Percentiles rank a stretch among this genome's conserved stretches.
phyloP scores from a whole-genome alignment of 2,888 invertebrate species.

The Drosophila subquinaria region DNA sequence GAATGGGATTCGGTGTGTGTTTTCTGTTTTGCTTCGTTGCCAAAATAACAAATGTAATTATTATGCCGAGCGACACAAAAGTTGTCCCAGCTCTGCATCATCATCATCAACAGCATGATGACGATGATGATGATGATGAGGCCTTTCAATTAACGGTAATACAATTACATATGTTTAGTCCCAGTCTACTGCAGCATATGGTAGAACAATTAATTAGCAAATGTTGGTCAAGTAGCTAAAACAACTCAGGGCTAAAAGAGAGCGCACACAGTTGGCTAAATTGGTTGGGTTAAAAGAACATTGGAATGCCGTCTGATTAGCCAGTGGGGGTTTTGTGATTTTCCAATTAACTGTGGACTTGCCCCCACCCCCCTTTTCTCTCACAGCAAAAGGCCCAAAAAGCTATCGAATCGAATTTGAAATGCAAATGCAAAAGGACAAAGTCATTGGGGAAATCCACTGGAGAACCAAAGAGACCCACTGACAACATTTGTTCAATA shows the following conservation, averaged over 20 bases:
- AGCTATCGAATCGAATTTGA: slow-evolving; percentile 60
- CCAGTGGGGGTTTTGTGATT: slow-evolving; percentile 57
- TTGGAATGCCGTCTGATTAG: slow-evolving; percentile 55
- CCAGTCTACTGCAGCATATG: slow-evolving; percentile 50
- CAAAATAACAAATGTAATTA: slow-evolving; percentile 65
- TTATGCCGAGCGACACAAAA: slow-evolving; percentile 64
- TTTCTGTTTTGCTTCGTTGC: slow-evolving; percentile 59
- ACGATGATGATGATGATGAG: slow-evolving; percentile 18
- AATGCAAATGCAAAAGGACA: slow-evolving; percentile 69
- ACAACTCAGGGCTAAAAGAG: not conserved
- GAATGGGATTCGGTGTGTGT: slow-evolving; percentile 44
- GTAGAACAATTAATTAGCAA: slow-evolving; percentile 69
- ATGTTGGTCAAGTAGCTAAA: slow-evolving; percentile 33
- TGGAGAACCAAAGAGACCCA: slow-evolving; percentile 17
- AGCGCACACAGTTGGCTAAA: not conserved
- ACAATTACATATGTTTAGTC: slow-evolving; percentile 57
- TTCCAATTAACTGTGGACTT: slow-evolving; percentile 62
- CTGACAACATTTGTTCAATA: slow-evolving; percentile 47
- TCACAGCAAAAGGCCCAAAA: slow-evolving; percentile 30
- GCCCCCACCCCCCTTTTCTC: too few species aligned
- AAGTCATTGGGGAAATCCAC: slow-evolving; percentile 74
- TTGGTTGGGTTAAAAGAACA: slow-evolving; percentile 31
- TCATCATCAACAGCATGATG: slow-evolving; percentile 2
- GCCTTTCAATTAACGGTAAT: slow-evolving; percentile 66
- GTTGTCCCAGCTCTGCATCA: slow-evolving; percentile 26